These are phyloP conservation scores for Dryoscopus gambensis DNA, from an alignment of 2,113 vertebrate species.

Conservation along the genomic window DNA sequence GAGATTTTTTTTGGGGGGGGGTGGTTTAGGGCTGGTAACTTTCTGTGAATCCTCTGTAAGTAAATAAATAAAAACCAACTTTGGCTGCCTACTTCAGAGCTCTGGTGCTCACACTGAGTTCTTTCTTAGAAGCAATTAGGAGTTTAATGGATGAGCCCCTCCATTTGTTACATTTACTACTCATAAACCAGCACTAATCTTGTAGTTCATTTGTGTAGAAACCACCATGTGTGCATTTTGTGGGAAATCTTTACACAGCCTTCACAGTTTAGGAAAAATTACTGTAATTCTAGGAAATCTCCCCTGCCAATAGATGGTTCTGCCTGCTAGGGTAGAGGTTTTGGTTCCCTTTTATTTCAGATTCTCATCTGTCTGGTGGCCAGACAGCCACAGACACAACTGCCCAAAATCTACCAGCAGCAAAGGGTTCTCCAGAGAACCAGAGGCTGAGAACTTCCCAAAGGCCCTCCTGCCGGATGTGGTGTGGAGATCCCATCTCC, in stretches of 20 bases:
- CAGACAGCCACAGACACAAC: neutral
- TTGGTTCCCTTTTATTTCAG: neutral
- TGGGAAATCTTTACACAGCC: neutral
- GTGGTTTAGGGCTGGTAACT: neutral
- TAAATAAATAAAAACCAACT: neutral
- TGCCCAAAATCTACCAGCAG: neutral
- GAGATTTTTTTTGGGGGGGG: neutral
- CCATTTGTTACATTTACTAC: neutral
- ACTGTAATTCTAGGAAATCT: neutral
- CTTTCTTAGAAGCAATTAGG: neutral
- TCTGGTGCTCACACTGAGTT: neutral
- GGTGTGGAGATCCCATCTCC: neutral
- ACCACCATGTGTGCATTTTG: rapidly evolving
- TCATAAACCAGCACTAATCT: neutral
- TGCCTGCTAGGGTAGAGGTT: neutral
- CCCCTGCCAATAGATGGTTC: neutral
- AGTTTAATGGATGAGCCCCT: neutral
- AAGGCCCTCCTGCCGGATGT: neutral
- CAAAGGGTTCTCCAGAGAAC: neutral
- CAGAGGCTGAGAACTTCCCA: neutral
- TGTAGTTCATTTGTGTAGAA: neutral
- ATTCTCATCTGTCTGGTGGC: neutral
- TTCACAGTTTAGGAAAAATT: neutral
- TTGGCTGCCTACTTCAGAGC: neutral
- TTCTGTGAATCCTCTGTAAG: neutral